These are phyloP conservation scores for Epinephelus coioides DNA, from an alignment of 2,797 vertebrate species.

Conservation along the genomic window DNA sequence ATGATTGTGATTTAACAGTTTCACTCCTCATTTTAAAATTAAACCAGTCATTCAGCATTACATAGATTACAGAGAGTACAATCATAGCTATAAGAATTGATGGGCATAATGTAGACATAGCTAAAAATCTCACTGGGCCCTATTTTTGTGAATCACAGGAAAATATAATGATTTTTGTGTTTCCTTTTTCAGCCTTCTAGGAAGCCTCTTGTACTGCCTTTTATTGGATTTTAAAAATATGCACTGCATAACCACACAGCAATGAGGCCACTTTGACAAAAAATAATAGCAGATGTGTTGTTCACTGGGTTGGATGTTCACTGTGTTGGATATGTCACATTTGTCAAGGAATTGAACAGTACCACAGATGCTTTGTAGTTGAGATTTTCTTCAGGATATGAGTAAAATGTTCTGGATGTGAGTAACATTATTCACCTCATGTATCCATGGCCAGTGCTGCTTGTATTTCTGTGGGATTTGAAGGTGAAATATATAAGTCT, in stretches of 20 bases:
- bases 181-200: too few relatives aligned
- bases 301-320: background rate
- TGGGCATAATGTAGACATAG: too few relatives aligned
- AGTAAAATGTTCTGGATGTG: background rate
- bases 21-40: too few relatives aligned
- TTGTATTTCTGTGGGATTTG: constrained; percentile 13
- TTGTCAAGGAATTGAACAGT: background rate
- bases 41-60: too few relatives aligned
- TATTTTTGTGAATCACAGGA: too few relatives aligned
- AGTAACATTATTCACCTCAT: background rate
- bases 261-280: background rate
- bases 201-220: too few relatives aligned
- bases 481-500: constrained; percentile 4
- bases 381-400: background rate
- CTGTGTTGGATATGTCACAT: background rate
- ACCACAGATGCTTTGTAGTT: background rate
- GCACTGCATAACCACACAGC: background rate
- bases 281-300: background rate
- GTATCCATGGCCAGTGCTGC: constrained; percentile 1
- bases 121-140: too few relatives aligned
- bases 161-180: too few relatives aligned
- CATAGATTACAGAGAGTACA: too few relatives aligned
- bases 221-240: background rate
- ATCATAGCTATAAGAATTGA: too few relatives aligned
- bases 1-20: too few relatives aligned